Base-by-base conservation (phyloP, 2,797 vertebrate species). In the Champsocephalus gunnari region DNA sequence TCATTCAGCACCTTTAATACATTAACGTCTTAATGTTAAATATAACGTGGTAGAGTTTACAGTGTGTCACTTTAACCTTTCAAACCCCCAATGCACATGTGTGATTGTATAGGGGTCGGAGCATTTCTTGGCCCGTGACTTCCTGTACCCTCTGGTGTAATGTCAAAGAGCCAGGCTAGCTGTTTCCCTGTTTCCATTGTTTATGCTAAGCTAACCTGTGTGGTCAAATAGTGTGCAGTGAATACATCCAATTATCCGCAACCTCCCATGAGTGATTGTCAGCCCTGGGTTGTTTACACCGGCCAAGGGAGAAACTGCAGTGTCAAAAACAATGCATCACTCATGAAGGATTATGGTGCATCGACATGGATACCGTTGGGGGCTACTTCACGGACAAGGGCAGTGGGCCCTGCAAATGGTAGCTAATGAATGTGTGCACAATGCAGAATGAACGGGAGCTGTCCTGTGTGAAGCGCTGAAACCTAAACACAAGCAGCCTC, bases 381-480 rank as follows among this genome's bases (percentile, higher is more conserved):
- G 45, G 67, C 24, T 34, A 53, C 21, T 66, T 62, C 56, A 11
- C 4, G 50, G 41, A 54, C 69, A 62, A n/a, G 45, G 66, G 41
- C 60, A 19, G 12, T 57, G 17, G 12, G 53, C 13, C 47, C 58
- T 10, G 49, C 32, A 51, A 60, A 72, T 41, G 21, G 44, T 38
- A 55, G 47, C 57, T 56, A 19, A 32, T 14, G 48, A 48, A 73
- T 34, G 28, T 73, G 71, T 16, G 51, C 57, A 24, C 10, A 10
- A 48, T 50, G 77, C 75, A 62, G 73, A 74, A 44, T 56, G 3
- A 48, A 28, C 9, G 32, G 71, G 62, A 84, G 81, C 86, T 87
- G 67, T 84, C 74, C 76, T 3, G 56, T 21, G 17, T 7, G 10
- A 17, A n/a, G 77, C 84, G 85, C 89, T 91, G 89, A 86, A 87